Conservation (phyloP, 2,888 invertebrate species). For the Theristus sp. region DNA sequence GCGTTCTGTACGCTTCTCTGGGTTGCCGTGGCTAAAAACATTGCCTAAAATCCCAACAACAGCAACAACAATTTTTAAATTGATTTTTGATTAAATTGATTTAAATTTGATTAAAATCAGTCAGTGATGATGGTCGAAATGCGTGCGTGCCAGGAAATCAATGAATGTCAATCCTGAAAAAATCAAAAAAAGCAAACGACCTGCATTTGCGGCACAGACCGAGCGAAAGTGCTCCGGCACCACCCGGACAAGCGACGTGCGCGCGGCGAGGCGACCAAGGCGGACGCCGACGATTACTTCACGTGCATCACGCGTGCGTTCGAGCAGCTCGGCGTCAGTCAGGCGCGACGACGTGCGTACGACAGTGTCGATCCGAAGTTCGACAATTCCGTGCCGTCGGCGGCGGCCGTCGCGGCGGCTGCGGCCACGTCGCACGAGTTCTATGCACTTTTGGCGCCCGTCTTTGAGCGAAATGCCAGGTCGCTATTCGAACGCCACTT, state of each 20-base stretch:
- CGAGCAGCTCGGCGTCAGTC: slow-evolving; percentile 26
- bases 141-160: not conserved
- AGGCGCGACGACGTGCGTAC: slow-evolving; percentile 62
- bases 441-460: slow-evolving; percentile 39
- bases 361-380: slow-evolving; percentile 91
- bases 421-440: slow-evolving; percentile 55
- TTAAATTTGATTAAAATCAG: not conserved
- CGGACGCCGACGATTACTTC: slow-evolving; percentile 81
- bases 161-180: no score
- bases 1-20: no score
- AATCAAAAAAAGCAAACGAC: no score
- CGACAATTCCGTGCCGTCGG: slow-evolving; percentile 63
- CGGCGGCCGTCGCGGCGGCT: slow-evolving; percentile 41
- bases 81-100: no score
- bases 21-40: no score
- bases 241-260: slow-evolving; percentile 89
- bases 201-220: slow-evolving; percentile 41
- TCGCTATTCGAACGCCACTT: no score
- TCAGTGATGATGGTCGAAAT: not conserved
- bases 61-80: no score
- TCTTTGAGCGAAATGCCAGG: slow-evolving; percentile 39
- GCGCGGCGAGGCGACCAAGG: slow-evolving; percentile 58
- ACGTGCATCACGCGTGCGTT: slow-evolving; percentile 74
- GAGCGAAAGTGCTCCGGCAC: slow-evolving; percentile 69
- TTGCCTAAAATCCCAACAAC: no score